Evolutionary conservation across 2,888 invertebrate species (phyloP), one percentile per base, ranked within the genome.

Genomic region (Noctua comes): DNA sequence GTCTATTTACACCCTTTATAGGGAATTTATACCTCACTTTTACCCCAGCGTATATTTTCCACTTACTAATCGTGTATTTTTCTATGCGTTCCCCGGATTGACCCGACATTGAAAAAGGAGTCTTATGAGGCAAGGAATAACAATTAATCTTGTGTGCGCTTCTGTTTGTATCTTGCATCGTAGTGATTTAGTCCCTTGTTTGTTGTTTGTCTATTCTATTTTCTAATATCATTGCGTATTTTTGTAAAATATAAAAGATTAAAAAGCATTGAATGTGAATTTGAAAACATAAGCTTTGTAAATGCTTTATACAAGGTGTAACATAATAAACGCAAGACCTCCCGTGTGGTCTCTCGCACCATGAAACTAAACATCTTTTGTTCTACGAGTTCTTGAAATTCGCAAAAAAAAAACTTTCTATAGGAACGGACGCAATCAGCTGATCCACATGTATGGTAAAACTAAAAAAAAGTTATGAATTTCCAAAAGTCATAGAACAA

Each of bases 121-220:
- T 97, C 96, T 98, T 90, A 97, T 97, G 97, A 98, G 98, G 98
- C 98, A 98, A 98, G 98, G 88, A 91, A 82, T 84, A 87, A 89
- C 87, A 88, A 85, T 86, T 86, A 88, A 83, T 89, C 91, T 82
- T 88, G 86, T 90, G 86, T 88, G 76, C 62, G 87, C 84, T 88
- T 89, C 73, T 86, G 89, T 89, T 84, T 89, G 89, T 87, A 64
- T 86, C 79, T 77, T 88, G 72, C 88, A 85, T 85, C 82, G 87
- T 88, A 86, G 86, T 77, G 31, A 46, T 64, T 48, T 75, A 72
- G 66, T 59, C 7, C 64, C 27, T 79, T 76, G 77, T 80, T 80
- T 79, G 51, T 51, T 75, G 84, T 88, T 82, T 87, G 84, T 88
- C 77, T 85, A 70, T 88, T 80, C 88, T 81, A 24, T 75, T 73